These are phyloP conservation scores for Thymelicus acteon DNA, from an alignment of 2,888 invertebrate species.

Conservation along the genomic window DNA sequence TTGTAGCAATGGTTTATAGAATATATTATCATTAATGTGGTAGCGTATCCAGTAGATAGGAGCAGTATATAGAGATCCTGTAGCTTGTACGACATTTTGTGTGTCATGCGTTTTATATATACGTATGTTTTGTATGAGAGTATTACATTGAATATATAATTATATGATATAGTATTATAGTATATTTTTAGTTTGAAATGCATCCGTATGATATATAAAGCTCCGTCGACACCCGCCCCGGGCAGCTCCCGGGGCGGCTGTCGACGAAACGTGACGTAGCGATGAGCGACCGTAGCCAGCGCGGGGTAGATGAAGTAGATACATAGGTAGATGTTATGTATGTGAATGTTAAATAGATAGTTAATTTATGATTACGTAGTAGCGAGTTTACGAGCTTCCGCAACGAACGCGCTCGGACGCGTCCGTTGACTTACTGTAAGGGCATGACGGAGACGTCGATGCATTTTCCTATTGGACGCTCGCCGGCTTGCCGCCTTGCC, in stretches of 20 bases:
- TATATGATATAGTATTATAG: constrained; percentile 39
- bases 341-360: constrained; percentile 58
- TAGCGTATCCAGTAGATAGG: constrained; percentile 58
- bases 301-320: constrained; percentile 62
- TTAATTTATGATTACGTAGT: constrained; percentile 49
- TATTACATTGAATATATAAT: constrained; percentile 51
- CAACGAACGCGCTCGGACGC: constrained; percentile 45
- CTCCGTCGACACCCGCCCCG: constrained; percentile 48
- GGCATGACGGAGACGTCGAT: constrained; percentile 56
- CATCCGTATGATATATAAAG: constrained; percentile 54
- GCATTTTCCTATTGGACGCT: constrained; percentile 29
- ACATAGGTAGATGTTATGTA: constrained; percentile 82
- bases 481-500: neutral
- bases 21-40: neutral
- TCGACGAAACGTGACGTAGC: constrained; percentile 47
- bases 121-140: constrained; percentile 61
- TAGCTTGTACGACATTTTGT: constrained; percentile 68
- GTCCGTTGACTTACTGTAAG: constrained; percentile 48
- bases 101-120: constrained; percentile 69
- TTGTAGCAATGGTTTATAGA: neutral
- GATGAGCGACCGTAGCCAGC: constrained; percentile 47
- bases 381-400: constrained; percentile 65
- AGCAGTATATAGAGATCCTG: constrained; percentile 58
- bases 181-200: constrained; percentile 54
- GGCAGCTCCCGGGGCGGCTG: constrained; percentile 40